Evolutionary conservation across 1,140 invertebrate species (phyloP).

Genomic region (Tetragonula clypearis): DNA sequence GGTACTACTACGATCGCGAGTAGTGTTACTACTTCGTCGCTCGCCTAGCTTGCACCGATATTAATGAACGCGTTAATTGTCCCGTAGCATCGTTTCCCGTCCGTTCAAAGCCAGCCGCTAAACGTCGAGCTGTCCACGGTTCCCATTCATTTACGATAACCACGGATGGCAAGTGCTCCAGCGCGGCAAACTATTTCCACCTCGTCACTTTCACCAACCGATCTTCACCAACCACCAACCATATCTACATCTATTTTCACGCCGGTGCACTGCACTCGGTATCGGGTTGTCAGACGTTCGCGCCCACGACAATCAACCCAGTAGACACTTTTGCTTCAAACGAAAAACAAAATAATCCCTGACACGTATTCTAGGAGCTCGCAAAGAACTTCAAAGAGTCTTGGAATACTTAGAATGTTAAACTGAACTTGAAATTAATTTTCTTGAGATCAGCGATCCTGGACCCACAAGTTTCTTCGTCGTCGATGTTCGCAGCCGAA

Average conservation of each 20-base stretch:
- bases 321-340: background rate
- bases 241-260: conserved; percentile 56
- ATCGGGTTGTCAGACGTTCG: background rate
- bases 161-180: conserved; percentile 20
- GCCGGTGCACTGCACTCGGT: conserved; percentile 36
- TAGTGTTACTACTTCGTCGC: background rate
- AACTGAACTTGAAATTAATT: background rate
- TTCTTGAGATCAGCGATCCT: background rate
- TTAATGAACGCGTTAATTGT: conserved; percentile 13
- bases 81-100: background rate
- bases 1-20: no score
- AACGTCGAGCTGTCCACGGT: conserved; percentile 43
- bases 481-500: background rate
- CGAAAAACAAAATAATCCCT: background rate
- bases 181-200: conserved; percentile 22
- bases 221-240: conserved; percentile 43
- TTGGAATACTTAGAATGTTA: background rate
- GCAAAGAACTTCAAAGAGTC: background rate
- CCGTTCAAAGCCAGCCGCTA: conserved; percentile 32
- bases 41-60: background rate
- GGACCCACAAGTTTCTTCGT: background rate
- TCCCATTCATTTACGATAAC: conserved; percentile 10
- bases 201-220: conserved; percentile 43
- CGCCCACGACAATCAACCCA: background rate
- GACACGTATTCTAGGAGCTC: background rate